Evolutionary conservation across 2,797 vertebrate species (phyloP), one percentile per base, ranked within the genome.

Genomic region (Kryptolebias ocellatus): DNA sequence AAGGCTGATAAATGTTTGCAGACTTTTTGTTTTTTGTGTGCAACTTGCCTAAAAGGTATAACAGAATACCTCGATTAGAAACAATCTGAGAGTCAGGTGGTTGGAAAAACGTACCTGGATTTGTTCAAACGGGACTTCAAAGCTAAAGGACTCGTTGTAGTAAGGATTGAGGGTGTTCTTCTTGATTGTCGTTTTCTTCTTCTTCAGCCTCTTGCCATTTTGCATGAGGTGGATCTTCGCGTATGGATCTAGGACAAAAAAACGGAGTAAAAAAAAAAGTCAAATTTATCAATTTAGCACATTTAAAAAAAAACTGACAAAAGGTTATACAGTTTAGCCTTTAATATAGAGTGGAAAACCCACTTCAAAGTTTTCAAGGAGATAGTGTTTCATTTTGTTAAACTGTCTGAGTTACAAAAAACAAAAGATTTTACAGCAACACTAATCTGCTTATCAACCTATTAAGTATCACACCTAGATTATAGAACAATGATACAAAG

Each of bases 121-220:
- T 95, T 99, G 98, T 93, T 99, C 98, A 45, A 99, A 99, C 20
- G 98, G 98, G 92, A 99, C 97, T 95, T 99, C 98, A 87, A 99
- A 99, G 93, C 98, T 99, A 93, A 99, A 99, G 69, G 98, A 99
- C 91, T 99, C 98, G 0, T 99, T 99, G 94, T 99, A 99, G 89
- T 99, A 99, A 78, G 98, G 98, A 92, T 99, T 99, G 71, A 99
- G 98, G 60, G 98, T 99, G 89, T 99, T 99, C 95, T 99, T 99
- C 90, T 99, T 99, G 95, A 99, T 99, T 81, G 98, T 99, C 74
- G 98, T 99, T 95, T 99, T 99, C 94, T 99, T 99, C 94, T 99
- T 99, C 95, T 99, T 99, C 95, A 99, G 95, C 73, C 98, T 95
- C 91, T 99, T 99, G 62, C 98, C 98, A 0, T 99, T 99, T 89